A percentile compares a stretch with the other conserved stretches of the same genome.
phyloP scores from a whole-genome alignment of 2,113 vertebrate genomes.

The Halichoeres trimaculatus region DNA sequence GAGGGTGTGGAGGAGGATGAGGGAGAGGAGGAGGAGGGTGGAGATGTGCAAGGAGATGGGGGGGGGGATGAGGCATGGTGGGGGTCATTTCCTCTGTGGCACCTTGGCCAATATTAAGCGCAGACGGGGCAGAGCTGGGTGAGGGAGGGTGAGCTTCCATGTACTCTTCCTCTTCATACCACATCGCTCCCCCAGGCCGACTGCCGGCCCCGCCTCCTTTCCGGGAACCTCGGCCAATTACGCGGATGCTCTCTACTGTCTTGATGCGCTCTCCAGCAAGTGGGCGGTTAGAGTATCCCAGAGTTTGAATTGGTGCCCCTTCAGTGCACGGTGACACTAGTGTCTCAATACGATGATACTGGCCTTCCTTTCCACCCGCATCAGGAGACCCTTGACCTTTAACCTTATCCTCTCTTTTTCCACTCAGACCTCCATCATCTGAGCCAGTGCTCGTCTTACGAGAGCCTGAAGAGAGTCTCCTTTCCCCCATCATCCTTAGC shows the following conservation, averaged over 20 bases:
- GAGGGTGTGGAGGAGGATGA: constrained; percentile 71
- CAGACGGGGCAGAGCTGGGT: constrained; percentile 66
- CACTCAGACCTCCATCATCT: constrained; percentile 65
- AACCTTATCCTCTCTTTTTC: constrained; percentile 63
- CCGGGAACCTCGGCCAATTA: constrained; percentile 88
- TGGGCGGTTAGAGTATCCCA: constrained; percentile 87
- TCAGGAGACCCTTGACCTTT: constrained; percentile 44
- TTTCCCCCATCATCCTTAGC: constrained; percentile 56
- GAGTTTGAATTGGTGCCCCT: constrained; percentile 90
- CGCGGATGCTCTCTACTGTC: constrained; percentile 93
- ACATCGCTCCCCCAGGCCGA: constrained; percentile 73
- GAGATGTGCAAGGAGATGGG: constrained; percentile 75
- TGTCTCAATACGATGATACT: constrained; percentile 94
- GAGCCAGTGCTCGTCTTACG: constrained; percentile 69
- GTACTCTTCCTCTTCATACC: constrained; percentile 85
- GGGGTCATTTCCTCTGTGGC: constrained; percentile 61
- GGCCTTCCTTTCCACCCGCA: constrained; percentile 73
- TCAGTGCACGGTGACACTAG: constrained; percentile 92
- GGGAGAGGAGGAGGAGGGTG: constrained; percentile 68
- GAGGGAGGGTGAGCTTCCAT: constrained; percentile 73
- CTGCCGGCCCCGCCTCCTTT: constrained; percentile 77
- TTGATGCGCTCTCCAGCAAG: constrained; percentile 93
- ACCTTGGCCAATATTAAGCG: constrained; percentile 74
- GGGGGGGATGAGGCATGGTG: constrained; percentile 63
- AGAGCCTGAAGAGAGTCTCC: constrained; percentile 60